A percentile compares a stretch with the other conserved stretches of the same genome.
phyloP scores from a whole-genome alignment of 2,113 vertebrate species.

The Sinocyclocheilus maitianheensis region DNA sequence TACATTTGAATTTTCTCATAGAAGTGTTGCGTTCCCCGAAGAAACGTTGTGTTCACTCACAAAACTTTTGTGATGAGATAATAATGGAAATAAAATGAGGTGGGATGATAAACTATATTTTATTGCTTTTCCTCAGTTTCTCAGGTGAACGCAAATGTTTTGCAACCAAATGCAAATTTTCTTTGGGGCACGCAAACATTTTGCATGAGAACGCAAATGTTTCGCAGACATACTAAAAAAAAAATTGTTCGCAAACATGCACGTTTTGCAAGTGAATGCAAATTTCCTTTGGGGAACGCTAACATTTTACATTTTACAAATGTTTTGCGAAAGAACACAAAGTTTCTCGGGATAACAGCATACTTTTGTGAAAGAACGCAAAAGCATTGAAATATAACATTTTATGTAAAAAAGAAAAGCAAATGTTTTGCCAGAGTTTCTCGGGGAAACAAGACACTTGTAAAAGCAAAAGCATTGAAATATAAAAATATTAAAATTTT shows the following conservation, averaged over 20 bases:
- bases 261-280: background rate
- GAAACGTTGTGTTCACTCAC: background rate
- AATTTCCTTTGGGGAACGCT: background rate
- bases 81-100: background rate
- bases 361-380: too few relatives aligned
- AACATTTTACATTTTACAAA: background rate
- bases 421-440: too few relatives aligned
- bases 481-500: too few relatives aligned
- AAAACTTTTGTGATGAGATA: background rate
- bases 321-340: background rate
- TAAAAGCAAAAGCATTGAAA: too few relatives aligned
- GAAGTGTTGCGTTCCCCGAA: too few relatives aligned
- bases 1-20: too few relatives aligned
- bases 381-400: too few relatives aligned
- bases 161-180: background rate
- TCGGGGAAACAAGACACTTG: too few relatives aligned
- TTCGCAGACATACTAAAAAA: too few relatives aligned
- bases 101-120: background rate
- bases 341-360: background rate
- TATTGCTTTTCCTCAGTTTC: background rate
- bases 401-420: too few relatives aligned
- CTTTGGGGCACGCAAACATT: background rate
- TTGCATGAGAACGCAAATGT: background rate
- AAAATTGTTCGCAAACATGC: too few relatives aligned
- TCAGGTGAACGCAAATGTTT: background rate